These are phyloP conservation scores for Corythornis cristatus DNA, from an alignment of 2,113 vertebrate species.

Conservation along the genomic window DNA sequence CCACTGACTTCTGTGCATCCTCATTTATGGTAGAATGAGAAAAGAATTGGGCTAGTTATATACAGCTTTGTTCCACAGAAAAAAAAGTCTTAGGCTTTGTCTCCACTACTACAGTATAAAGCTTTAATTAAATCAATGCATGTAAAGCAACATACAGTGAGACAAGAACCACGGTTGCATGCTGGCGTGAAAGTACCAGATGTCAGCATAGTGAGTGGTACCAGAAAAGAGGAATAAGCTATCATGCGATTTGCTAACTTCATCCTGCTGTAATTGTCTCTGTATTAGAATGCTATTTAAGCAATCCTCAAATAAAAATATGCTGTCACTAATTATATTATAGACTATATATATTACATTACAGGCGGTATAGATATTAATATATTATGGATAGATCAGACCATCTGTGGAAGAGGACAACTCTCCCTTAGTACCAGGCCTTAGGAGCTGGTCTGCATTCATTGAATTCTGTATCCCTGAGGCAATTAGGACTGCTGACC, in stretches of 20 bases:
- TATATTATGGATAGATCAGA: not conserved
- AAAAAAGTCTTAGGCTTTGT: not conserved
- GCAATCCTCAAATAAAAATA: not conserved
- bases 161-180: not conserved
- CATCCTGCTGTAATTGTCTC: not conserved
- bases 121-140: not conserved
- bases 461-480: not conserved
- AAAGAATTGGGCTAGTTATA: not conserved
- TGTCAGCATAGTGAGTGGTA: not conserved
- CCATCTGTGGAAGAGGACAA: not conserved
- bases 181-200: not conserved
- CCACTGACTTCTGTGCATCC: not conserved
- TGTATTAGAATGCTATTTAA: not conserved
- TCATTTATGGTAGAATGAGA: not conserved
- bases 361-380: not conserved
- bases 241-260: not conserved
- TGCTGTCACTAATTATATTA: not conserved
- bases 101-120: not conserved
- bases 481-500: not conserved
- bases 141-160: not conserved
- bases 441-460: not conserved
- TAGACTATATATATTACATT: not conserved
- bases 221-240: not conserved
- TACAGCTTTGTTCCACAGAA: not conserved
- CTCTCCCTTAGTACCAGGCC: rapidly evolving